Evolutionary conservation across 2,797 vertebrate genomes (phyloP), one percentile per base, ranked within the genome.

Genomic region (Fundulus diaphanus): DNA sequence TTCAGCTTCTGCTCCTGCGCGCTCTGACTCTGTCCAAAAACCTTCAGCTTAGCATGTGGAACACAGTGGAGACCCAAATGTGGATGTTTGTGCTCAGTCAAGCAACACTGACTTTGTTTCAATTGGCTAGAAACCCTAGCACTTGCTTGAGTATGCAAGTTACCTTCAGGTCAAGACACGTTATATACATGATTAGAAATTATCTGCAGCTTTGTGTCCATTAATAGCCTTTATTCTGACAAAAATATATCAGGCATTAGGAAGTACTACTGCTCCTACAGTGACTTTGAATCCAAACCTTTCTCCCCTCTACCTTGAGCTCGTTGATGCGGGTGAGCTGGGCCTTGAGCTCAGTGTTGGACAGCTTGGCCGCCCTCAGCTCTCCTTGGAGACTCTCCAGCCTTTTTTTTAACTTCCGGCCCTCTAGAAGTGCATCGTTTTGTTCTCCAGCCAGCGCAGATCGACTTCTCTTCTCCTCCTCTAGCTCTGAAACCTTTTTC

Each of bases 401-500:
- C 82, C 94, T 96, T 86, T 96, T 97, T 92, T 96, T 95, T 76
- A 99, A 87, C 82, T 93, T 97, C 84, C 84, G 92, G 70, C 90
- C 74, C 35, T 95, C 12, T 0, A 95, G 77, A 16, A 90, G 93
- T 66, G 95, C 95, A 7, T 97, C 95, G 0, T 97, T 96, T 71
- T 94, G 92, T 82, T 97, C 52, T 70, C 91, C 79, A 0, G 92
- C 93, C 90, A 97, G 22, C 1, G 90, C 89, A 54, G 52, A 27
- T 27, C 0, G 93, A n/a, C 83, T 83, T 85, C 94, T 94, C 83
- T 91, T 96, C 89, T 97, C 96, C 77, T 96, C 95, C 90, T 98
- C 96, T 91, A 98, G 88, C 75, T 97, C 96, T 0, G 86, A 82
- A 72, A 99, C 91, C 89, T 99, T 98, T 92, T 94, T 96, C 70